Evolutionary conservation across 2,888 invertebrate genomes (phyloP), one percentile per base, ranked within the genome.

Genomic region (Melipona bicolor): DNA sequence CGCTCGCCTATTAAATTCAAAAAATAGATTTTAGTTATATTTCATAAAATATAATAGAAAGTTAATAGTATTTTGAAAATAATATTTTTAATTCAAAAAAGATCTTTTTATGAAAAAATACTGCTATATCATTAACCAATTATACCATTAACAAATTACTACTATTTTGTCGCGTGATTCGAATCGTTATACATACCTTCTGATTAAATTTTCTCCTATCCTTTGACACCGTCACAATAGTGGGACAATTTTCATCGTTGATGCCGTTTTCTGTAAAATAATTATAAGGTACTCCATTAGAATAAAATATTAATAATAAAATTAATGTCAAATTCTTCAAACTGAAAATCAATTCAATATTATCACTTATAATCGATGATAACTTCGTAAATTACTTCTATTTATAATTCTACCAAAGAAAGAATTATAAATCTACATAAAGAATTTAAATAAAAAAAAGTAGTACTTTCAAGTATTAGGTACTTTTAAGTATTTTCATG

Each of bases 1-100:
- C 97, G 94, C 97, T 97, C 87, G 97, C 97, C 98, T 98, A 96
- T 83, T 62, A 84, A 80, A 81, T 75, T 77, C 72, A 84, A 75
- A 62, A 85, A 65, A 56, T 59, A 73, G 70, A 79, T 71, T 62
- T 27, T 79, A 76, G 76, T 79, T 76, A n/a, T 17, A 52, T 54
- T 5, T 52, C 49, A 64, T 32, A 70, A 83, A 56, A 65, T 17
- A 24, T 17, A 17, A n/a, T 27, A 64, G 65, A 36, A 49, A 21
- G 13, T 56, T 52, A 19, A 13, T 54, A 43, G 17, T 21, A 15
- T 9, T 0, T 32, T 19, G 56, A 11, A 1, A 32, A 27, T n/a
- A 54, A 13, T 56, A n/a, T n/a, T 36, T 70, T 4, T 13, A 64
- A 64, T 64, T 64, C 36, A 36, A 65, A 36, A 32, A 62, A 11